phyloP scores from a whole-genome alignment of 1,140 invertebrate genomes.

The Drosophila virilis region DNA sequence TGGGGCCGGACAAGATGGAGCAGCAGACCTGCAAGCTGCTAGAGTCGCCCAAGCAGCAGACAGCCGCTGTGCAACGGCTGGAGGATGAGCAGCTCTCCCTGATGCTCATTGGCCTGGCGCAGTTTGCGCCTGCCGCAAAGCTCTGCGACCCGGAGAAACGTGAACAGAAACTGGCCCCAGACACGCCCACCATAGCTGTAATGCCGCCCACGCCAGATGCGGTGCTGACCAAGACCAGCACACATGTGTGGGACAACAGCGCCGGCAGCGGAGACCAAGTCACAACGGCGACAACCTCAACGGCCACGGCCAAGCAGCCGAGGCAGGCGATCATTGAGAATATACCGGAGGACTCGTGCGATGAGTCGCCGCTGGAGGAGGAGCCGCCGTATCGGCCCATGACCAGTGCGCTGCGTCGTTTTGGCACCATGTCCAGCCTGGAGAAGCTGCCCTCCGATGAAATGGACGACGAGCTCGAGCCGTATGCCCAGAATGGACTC shows the following conservation, averaged over 20 bases:
- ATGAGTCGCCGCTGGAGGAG: conserved; percentile 86
- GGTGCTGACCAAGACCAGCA: conserved; percentile 77
- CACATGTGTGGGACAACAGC: conserved; percentile 80
- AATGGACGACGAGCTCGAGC: conserved; percentile 61
- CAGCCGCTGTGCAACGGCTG: conserved; percentile 50
- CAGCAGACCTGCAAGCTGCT: conserved; percentile 81
- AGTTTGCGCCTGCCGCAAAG: conserved; percentile 87
- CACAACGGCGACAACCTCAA: conserved; percentile 59
- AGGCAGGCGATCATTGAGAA: conserved; percentile 78
- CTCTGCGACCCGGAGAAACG: conserved; percentile 85
- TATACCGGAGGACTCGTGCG: conserved; percentile 85
- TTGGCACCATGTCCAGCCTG: conserved; percentile 91
- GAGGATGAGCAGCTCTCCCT: conserved; percentile 87
- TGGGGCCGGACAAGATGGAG: conserved; percentile 74
- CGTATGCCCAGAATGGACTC: conserved; percentile 55
- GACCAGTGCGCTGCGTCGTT: conserved; percentile 86
- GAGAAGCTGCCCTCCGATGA: conserved; percentile 87
- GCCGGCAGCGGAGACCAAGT: conserved; percentile 30
- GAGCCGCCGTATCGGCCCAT: conserved; percentile 86
- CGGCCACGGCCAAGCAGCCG: conserved; percentile 59
- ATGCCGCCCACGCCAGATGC: conserved; percentile 90
- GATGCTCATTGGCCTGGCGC: conserved; percentile 88
- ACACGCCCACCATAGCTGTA: conserved; percentile 89
- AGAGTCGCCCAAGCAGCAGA: conserved; percentile 71
- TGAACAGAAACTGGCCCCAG: background rate